These are phyloP conservation scores for Eutolmus rufibarbis DNA, from an alignment of 2,888 invertebrate genomes.

Conservation along the genomic window DNA sequence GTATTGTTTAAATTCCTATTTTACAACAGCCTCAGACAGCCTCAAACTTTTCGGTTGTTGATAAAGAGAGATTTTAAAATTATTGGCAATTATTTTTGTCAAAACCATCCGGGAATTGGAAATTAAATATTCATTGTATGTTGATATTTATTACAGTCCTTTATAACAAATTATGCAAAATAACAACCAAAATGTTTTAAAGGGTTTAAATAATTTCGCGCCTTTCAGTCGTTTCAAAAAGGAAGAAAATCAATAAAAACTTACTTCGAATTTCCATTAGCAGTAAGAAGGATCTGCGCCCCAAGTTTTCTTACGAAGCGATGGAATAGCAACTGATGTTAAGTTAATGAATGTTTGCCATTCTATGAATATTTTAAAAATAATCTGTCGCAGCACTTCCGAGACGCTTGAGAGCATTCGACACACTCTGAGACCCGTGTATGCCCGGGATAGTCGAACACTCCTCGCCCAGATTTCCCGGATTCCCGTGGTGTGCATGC, in stretches of 20 bases:
- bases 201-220: background rate
- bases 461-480: background rate
- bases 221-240: background rate
- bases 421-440: background rate
- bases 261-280: background rate
- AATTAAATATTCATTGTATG: too few relatives aligned
- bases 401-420: background rate
- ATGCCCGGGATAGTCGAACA: background rate
- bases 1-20: too few relatives aligned
- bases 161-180: too few relatives aligned
- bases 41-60: too few relatives aligned
- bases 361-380: conserved; percentile 28
- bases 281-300: background rate
- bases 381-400: background rate
- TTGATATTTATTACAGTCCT: too few relatives aligned
- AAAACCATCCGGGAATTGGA: too few relatives aligned
- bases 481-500: background rate
- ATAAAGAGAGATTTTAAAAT: too few relatives aligned
- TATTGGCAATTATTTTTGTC: too few relatives aligned
- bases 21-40: too few relatives aligned
- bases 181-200: background rate
- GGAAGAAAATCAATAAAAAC: background rate
- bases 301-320: background rate
- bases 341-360: conserved; percentile 11
- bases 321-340: background rate